Percentiles rank a stretch among this genome's conserved stretches.
Evolutionary conservation across 2,113 vertebrate genomes (phyloP).

Genomic region (Tor tambroides): DNA sequence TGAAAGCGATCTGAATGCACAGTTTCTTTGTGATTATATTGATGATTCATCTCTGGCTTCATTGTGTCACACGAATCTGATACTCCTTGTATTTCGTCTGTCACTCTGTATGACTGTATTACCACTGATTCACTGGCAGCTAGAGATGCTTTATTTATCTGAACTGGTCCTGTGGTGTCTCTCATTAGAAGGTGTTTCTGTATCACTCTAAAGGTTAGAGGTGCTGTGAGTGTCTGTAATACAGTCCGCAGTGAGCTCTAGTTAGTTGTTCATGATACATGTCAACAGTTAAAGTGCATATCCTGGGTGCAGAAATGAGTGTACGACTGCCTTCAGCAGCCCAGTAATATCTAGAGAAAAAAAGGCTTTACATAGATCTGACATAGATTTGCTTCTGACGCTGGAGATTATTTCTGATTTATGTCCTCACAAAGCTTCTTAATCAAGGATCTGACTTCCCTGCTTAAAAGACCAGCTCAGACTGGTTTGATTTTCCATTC

Average conservation of each 20-base stretch:
- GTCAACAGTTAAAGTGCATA: not conserved
- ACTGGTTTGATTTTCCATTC: not conserved
- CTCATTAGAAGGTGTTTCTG: not conserved
- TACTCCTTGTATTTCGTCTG: constrained; percentile 54
- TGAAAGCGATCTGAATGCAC: constrained; percentile 13
- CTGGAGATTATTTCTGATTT: constrained; percentile 4
- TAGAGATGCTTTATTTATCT: not conserved
- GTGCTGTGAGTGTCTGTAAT: constrained; percentile 66
- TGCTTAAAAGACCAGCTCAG: not conserved
- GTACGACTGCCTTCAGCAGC: not conserved
- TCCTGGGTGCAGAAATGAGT: not conserved
- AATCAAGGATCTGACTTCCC: not conserved
- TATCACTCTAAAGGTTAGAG: constrained; percentile 20
- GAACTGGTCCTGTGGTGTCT: constrained; percentile 43
- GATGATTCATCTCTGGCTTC: constrained; percentile 58
- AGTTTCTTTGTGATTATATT: constrained; percentile 48
- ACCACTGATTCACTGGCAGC: not conserved
- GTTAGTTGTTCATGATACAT: not conserved
- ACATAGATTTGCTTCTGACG: not conserved
- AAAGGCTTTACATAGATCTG: constrained; percentile 11
- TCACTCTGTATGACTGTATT: not conserved
- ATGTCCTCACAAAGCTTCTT: not conserved
- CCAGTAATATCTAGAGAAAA: not conserved
- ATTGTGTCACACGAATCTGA: constrained; percentile 57
- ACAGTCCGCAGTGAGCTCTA: not conserved